Base-by-base conservation (phyloP, 1,140 invertebrate genomes). In the Eumaeus atala region DNA sequence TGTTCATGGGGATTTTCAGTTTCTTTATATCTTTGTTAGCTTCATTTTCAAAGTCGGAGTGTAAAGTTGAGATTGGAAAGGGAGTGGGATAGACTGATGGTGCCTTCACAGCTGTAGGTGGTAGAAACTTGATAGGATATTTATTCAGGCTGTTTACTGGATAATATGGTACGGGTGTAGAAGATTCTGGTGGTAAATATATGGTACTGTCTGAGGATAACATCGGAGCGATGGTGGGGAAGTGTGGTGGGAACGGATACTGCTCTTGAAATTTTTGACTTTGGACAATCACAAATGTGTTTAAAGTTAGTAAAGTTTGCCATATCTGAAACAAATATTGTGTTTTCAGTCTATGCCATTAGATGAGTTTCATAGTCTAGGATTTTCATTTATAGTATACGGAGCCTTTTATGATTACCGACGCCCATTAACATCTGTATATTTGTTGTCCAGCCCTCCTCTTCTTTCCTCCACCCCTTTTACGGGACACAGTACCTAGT, bases 121-220 rank as follows among this genome's bases (percentile, higher is more conserved):
- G 76, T 48, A 81, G 58, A 54, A 73, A 83, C 53, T 71, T 76
- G 52, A 67, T 74, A 40, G 69, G 76, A 14, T 80, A 56, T 56
- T 79, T 79, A 40, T 80, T 74, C 17, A 70, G 52, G 57, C 74
- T 71, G 35, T 78, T 83, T 35, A 79, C 63, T 14, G 72, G 38
- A 48, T 70, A 84, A 66, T 76, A 81, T n/a, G 84, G 81, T 17
- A 73, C 56, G 21, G 77, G 54, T n/a, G 78, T 77, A 9, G 80
- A 75, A 21, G 74, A 67, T 59, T 84, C 79, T 21, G 74, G 75
- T 28, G 79, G 77, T 49, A 84, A 68, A 59, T 81, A 84, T 58
- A 80, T 66, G 21, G 77, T 68, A 21, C 67, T 79, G 21, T 87
- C 81, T 18, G 80, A 73, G 11, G 72, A 54, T 59, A 72, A 76